phyloP scores from a whole-genome alignment of 2,888 invertebrate species.

The Dromius quadrimaculatus region DNA sequence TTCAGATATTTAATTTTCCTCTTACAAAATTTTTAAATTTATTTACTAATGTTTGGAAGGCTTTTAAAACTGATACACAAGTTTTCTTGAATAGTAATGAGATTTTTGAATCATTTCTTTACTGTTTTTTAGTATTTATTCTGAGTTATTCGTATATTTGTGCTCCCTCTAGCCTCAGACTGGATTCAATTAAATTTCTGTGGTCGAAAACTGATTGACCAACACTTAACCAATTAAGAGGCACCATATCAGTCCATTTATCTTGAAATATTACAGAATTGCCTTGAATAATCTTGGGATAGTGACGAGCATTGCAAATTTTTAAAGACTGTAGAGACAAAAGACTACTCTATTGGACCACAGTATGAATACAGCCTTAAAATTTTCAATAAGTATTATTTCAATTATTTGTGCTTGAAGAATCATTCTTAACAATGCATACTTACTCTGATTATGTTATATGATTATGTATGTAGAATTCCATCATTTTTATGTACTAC shows the following conservation, averaged over 20 bases:
- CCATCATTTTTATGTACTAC: constrained; percentile 10
- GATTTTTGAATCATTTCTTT: too few relatives aligned
- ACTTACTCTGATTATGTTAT: constrained; percentile 36
- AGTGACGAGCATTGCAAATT: constrained; percentile 34
- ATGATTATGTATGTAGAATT: constrained; percentile 32
- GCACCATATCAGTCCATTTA: constrained; percentile 48
- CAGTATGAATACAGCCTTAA: constrained; percentile 47
- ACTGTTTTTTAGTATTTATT: too few relatives aligned
- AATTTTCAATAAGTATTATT: constrained; percentile 37
- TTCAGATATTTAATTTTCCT: too few relatives aligned
- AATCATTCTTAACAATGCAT: constrained; percentile 37
- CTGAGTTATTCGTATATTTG: background rate
- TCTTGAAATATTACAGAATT: constrained; percentile 46
- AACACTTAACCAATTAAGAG: constrained; percentile 44
- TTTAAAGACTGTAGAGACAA: constrained; percentile 42
- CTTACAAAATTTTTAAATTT: too few relatives aligned
- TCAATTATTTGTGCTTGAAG: constrained; percentile 43
- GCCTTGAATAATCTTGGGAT: constrained; percentile 17
- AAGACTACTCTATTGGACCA: constrained; percentile 46
- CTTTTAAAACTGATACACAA: too few relatives aligned
- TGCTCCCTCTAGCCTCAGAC: constrained; percentile 18
- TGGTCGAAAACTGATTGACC: constrained; percentile 36
- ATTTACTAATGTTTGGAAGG: too few relatives aligned
- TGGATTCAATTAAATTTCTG: constrained; percentile 43
- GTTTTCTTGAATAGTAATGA: too few relatives aligned